Conservation (phyloP, 1,140 invertebrate species). For the Oedothorax gibbosus region DNA sequence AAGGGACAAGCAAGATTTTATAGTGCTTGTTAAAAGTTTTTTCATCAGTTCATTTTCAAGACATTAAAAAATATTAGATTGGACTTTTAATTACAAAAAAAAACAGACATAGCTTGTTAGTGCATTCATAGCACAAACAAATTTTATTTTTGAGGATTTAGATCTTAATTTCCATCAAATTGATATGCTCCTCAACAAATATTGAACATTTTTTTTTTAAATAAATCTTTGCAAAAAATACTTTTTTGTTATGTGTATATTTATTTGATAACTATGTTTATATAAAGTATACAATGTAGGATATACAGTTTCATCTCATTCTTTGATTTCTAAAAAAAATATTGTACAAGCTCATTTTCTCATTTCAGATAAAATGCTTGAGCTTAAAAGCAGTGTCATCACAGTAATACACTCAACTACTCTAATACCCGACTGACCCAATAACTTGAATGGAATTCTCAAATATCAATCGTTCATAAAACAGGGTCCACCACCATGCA, state of each 20-base stretch:
- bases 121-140: no score
- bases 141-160: no score
- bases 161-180: no score
- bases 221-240: background rate
- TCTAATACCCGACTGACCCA: slow-evolving; percentile 19
- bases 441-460: slow-evolving; percentile 16
- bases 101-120: no score
- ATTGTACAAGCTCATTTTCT: background rate
- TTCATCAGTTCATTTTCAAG: background rate
- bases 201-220: background rate
- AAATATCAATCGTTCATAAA: background rate
- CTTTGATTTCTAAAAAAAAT: background rate
- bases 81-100: no score
- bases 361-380: slow-evolving; percentile 47
- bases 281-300: background rate
- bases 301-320: background rate
- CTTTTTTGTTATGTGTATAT: background rate
- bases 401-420: slow-evolving; percentile 23
- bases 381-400: slow-evolving; percentile 57
- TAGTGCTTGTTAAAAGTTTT: background rate
- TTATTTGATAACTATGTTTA: background rate
- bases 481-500: slow-evolving; percentile 52
- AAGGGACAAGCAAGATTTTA: background rate
- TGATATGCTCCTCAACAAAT: no score
- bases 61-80: background rate